A percentile compares a stretch with the other conserved stretches of the same genome.
Conservation (phyloP, 2,797 vertebrate genomes). For the Miopithecus talapoin region DNA sequence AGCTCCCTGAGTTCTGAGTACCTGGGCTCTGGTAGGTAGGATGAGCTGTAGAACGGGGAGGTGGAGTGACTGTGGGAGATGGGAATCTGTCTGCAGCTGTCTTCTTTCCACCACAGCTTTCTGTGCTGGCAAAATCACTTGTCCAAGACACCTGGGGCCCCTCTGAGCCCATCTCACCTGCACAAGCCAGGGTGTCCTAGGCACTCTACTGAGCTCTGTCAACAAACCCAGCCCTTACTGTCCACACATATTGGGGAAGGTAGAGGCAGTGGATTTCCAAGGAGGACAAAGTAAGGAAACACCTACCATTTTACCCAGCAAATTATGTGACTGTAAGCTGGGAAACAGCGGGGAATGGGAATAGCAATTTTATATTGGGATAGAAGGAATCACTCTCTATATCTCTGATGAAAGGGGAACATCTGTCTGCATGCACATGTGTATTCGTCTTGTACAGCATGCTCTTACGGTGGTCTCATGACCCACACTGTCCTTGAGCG, state of each 20-base stretch:
- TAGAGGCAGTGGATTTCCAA: background rate
- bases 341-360: background rate
- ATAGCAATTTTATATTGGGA: background rate
- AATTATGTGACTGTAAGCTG: background rate
- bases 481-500: accelerated
- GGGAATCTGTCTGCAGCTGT: background rate
- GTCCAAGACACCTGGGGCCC: background rate
- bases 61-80: accelerated
- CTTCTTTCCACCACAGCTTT: background rate
- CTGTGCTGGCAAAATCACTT: background rate
- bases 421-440: accelerated
- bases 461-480: accelerated
- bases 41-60: accelerated
- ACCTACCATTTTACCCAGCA: background rate
- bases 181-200: background rate
- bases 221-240: background rate
- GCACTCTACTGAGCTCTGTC: background rate
- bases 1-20: background rate
- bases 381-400: background rate
- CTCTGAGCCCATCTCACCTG: background rate
- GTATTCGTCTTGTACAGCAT: accelerated
- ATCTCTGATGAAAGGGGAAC: background rate
- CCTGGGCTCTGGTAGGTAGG: background rate
- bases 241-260: background rate
- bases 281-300: background rate